Evolutionary conservation across 2,113 vertebrate species (phyloP).

Genomic region (Mustela lutreola): DNA sequence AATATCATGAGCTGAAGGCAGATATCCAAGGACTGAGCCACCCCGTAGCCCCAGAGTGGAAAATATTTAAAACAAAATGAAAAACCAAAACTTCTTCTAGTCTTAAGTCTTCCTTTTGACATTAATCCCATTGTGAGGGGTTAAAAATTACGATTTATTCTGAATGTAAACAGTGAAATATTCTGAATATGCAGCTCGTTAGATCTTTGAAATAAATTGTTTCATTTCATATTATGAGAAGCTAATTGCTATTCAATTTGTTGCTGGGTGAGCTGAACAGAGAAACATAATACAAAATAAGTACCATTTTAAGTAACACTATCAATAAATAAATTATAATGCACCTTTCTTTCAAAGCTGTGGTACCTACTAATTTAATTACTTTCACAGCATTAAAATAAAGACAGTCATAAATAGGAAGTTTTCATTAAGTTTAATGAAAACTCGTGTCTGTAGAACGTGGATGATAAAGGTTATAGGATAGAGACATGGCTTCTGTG

Average conservation of each 20-base stretch:
- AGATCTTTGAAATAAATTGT: slow-evolving; percentile 41
- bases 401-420: background rate
- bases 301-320: background rate
- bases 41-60: background rate
- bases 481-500: background rate
- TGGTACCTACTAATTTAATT: background rate
- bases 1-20: no score
- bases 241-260: slow-evolving; percentile 17
- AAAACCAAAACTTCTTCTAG: background rate
- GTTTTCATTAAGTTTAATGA: background rate
- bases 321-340: background rate
- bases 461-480: background rate
- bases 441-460: background rate
- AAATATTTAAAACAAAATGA: slow-evolving; percentile 27
- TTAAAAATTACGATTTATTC: slow-evolving; percentile 6
- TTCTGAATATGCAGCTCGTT: background rate
- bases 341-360: slow-evolving; percentile 8
- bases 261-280: slow-evolving; percentile 1
- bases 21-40: no score
- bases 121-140: background rate
- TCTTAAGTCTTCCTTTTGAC: background rate
- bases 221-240: slow-evolving; percentile 41
- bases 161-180: background rate
- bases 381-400: slow-evolving; percentile 24
- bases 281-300: slow-evolving; percentile 50